Base-by-base conservation (phyloP, 2,113 vertebrate species). In the Ammodytes marinus region DNA sequence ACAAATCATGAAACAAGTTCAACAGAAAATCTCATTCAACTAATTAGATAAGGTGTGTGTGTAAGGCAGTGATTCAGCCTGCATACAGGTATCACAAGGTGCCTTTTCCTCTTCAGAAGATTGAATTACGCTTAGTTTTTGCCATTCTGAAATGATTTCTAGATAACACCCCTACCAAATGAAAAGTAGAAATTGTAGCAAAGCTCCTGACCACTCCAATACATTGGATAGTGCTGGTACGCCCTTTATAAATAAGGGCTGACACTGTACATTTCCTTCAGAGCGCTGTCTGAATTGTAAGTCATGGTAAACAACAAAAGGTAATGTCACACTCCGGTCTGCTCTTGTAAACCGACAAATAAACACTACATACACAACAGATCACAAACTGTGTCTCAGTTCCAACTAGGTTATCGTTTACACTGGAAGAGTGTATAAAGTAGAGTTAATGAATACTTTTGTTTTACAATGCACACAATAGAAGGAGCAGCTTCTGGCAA, bases 41-140 rank as follows among this genome's bases (percentile, higher is more conserved):
- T 49, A 55, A 27, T 71, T 43, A 45, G 14, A 60, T 37, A 74
- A 70, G 54, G 40, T 35, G 60, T 65, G 50, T 14, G 39, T 74
- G 15, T 84, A 86, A 93, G 83, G 80, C 75, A 83, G 67, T 71
- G 74, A 65, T 78, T 73, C 66, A 70, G 19, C 55, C 27, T 42
- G 15, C 8, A 60, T 47, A 15, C 42, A 58, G 40, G 2, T 53
- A 69, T 19, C 43, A 57, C 3, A 8, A 59, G 11, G 39, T 60
- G 49, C 52, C 3, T 11, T 84, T 80, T 59, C 64, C 64, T 59
- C 68, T 45, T 83, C 61, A 78, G 52, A 42, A 72, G 67, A 75
- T 88, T 82, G 67, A 90, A 86, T 79, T 84, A 74, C 35, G 57
- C 27, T 73, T 80, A 27, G 61, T 65, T 59, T 58, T 69, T 57